Evolutionary conservation across 1,140 invertebrate genomes (phyloP), one percentile per base, ranked within the genome.

Genomic region (Anadara kagoshimensis): DNA sequence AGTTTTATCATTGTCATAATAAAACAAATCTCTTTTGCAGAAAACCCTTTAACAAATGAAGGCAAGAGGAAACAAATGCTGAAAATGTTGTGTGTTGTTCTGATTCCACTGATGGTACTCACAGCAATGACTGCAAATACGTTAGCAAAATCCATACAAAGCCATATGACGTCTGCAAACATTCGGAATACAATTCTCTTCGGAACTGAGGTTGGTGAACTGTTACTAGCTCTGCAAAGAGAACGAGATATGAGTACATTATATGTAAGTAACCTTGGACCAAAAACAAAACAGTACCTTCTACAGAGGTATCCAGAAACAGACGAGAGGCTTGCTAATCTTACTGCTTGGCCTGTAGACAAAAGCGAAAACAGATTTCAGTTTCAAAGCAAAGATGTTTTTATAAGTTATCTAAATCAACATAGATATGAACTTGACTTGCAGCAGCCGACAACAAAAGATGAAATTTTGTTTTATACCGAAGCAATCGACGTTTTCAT

Each of bases 211-310:
- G 51, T 75, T 51, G 73, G 73, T 26, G 51, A 65, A 49, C 51
- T 80, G 61, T 56, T 80, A 14, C 65, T 75, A 10, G 70, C 51
- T 16, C 57, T 83, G 4, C 85, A 86, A 70, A 72, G 75, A 29
- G 85, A 86, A 71, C 79, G 85, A 12, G 85, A 86, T 61, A 80
- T 81, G 62, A 85, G 82, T 47, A 77, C 82, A 49, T 76, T 86
- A 24, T 84, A 84, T 43, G 61, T 85, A 2, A 86, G 83, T 67
- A 73, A 69, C 18, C 80, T 82, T 43, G 64, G 79, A 14, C 72
- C 76, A 22, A 77, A 81, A 59, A 84, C 82, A 12, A 85, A 85
- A 44, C 67, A 54, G 24, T 75, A 80, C 24, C 78, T 86, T 18
- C 57, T 83, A 5, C 54, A 79, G 14, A 56, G 78, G 14, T 86